These are phyloP conservation scores for Paramormyrops hopkinsi DNA, from an alignment of 2,797 vertebrate genomes.

Conservation along the genomic window DNA sequence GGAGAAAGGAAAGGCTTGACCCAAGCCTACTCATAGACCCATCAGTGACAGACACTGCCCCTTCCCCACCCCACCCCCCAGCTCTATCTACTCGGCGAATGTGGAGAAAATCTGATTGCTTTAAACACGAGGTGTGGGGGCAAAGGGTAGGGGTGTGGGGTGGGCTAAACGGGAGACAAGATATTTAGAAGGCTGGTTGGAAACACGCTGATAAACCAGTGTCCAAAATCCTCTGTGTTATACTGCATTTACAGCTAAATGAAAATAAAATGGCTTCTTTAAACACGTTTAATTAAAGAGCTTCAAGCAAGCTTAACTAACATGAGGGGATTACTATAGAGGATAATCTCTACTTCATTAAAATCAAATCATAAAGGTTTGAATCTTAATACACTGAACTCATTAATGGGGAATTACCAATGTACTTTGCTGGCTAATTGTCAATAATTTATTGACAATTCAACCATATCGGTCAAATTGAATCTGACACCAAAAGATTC, in stretches of 20 bases:
- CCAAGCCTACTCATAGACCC: conserved; percentile 53
- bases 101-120: conserved; percentile 82
- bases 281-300: conserved; percentile 19
- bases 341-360: conserved; percentile 20
- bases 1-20: conserved; percentile 66
- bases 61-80: not conserved
- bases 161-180: conserved; percentile 32
- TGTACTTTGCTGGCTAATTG: conserved; percentile 2
- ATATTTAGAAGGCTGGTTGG: conserved; percentile 52
- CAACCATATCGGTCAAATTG: not conserved
- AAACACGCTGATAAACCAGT: conserved; percentile 54
- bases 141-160: conserved; percentile 38
- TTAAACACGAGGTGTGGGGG: conserved; percentile 66
- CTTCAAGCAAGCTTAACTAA: conserved; percentile 15
- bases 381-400: conserved; percentile 15
- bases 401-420: conserved; percentile 18
- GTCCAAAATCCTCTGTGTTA: not conserved
- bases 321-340: conserved; percentile 4
- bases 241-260: conserved; percentile 12
- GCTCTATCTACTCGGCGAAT: conserved; percentile 56
- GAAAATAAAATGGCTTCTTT: conserved; percentile 16
- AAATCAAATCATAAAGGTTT: not conserved
- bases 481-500: conserved; percentile 13
- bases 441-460: conserved; percentile 11
- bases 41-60: conserved; percentile 22